phyloP scores from a whole-genome alignment of 2,113 vertebrate species.

The Myotis brandtii region DNA sequence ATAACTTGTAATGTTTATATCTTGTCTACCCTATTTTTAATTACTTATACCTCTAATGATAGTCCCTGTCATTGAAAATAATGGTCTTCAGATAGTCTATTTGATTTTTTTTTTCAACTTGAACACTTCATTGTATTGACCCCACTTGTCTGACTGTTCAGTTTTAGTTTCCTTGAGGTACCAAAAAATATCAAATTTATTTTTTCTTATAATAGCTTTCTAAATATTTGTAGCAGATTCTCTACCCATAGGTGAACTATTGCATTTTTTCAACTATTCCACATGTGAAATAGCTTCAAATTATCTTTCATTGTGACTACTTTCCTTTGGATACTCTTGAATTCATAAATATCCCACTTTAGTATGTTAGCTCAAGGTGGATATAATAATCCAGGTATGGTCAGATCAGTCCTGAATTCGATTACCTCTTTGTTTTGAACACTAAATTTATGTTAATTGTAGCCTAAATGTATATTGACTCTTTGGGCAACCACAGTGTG shows the following conservation, averaged over 20 bases:
- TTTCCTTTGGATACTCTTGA: conserved; percentile 3
- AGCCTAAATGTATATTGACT: neutral
- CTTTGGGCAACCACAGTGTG: neutral
- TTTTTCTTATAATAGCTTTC: conserved; percentile 3
- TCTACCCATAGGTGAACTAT: neutral
- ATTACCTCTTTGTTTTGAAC: neutral
- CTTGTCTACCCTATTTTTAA: conserved; percentile 38
- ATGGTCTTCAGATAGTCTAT: neutral
- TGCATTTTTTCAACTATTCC: neutral
- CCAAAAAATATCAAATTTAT: neutral
- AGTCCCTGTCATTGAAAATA: neutral
- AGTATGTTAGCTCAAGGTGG: neutral
- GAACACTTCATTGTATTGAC: neutral
- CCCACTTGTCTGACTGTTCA: neutral
- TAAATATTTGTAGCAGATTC: conserved; percentile 18
- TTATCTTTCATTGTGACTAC: conserved; percentile 21
- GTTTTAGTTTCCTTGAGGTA: neutral
- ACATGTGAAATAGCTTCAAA: neutral
- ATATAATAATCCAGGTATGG: neutral
- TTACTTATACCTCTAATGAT: neutral
- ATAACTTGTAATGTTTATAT: neutral
- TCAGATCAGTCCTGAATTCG: neutral
- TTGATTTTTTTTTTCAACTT: neutral
- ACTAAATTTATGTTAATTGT: conserved; percentile 15
- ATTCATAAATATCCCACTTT: neutral